Percentiles rank a stretch among this genome's conserved stretches.
Evolutionary conservation across 2,797 vertebrate genomes (phyloP).

Genomic region (Malacoraja senta): DNA sequence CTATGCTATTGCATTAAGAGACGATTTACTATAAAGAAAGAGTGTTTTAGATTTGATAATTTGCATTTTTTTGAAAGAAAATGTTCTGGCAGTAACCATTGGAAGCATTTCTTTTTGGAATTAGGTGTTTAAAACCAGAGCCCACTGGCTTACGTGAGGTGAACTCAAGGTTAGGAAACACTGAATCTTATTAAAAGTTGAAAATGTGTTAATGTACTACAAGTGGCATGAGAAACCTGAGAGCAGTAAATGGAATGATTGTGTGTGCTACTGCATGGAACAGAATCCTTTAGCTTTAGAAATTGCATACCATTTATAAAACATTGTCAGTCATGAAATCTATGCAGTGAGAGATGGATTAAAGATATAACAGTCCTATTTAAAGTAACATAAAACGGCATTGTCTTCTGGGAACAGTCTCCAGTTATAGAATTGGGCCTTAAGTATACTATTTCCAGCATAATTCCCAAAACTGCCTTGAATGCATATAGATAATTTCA

Average conservation of each 20-base stretch:
- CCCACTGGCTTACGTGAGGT: slow-evolving; percentile 3
- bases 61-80: slow-evolving; percentile 19
- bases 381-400: neutral
- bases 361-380: slow-evolving; percentile 27
- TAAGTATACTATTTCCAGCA: slow-evolving; percentile 49
- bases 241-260: neutral
- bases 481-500: slow-evolving; percentile 49
- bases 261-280: neutral
- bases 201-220: slow-evolving; percentile 28
- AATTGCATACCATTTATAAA: slow-evolving; percentile 13
- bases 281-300: slow-evolving; percentile 3
- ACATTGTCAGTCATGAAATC: slow-evolving; percentile 21
- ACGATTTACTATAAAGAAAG: neutral
- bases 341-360: slow-evolving; percentile 26
- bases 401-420: slow-evolving; percentile 7
- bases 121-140: slow-evolving; percentile 30
- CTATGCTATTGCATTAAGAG: no score
- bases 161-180: slow-evolving; percentile 7
- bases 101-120: slow-evolving; percentile 33
- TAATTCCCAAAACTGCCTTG: slow-evolving; percentile 50
- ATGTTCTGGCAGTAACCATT: slow-evolving; percentile 5
- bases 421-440: neutral
- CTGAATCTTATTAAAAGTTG: slow-evolving; percentile 24
- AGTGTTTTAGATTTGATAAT: neutral
- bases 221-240: neutral